Evolutionary conservation across 2,113 vertebrate genomes (phyloP).

Genomic region (Romanogobio albipinnatus): DNA sequence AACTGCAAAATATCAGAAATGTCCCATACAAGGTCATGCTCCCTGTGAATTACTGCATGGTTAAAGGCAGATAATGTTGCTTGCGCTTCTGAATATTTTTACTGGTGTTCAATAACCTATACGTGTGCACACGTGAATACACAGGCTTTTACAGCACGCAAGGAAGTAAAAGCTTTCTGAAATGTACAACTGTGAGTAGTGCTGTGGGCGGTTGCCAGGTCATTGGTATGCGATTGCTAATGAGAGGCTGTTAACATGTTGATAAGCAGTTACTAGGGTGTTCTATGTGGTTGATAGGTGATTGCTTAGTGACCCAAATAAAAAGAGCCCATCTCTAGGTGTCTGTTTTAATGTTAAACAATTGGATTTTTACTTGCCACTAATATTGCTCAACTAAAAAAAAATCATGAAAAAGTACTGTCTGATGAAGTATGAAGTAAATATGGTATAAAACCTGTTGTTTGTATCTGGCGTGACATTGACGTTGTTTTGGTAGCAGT

Average conservation of each 20-base stretch:
- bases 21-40: not conserved
- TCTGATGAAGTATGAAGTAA: not conserved
- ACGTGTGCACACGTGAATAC: too few relatives aligned
- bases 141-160: not conserved
- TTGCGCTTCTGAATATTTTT: not conserved
- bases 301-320: not conserved
- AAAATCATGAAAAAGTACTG: not conserved
- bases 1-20: not conserved
- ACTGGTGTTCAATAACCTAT: not conserved
- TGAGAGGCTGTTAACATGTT: not conserved
- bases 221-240: slow-evolving; percentile 5
- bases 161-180: not conserved
- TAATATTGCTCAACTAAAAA: not conserved
- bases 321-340: not conserved
- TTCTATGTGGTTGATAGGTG: not conserved
- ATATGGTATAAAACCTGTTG: not conserved
- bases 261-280: not conserved
- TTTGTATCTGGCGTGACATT: not conserved
- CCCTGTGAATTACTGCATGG: not conserved
- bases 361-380: not conserved
- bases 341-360: not conserved
- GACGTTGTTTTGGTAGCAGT: not conserved
- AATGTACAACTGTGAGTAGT: not conserved
- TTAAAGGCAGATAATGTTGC: not conserved
- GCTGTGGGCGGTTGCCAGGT: not conserved